Evolutionary conservation across 2,113 vertebrate genomes (phyloP).

Genomic region (Otocyon megalotis): DNA sequence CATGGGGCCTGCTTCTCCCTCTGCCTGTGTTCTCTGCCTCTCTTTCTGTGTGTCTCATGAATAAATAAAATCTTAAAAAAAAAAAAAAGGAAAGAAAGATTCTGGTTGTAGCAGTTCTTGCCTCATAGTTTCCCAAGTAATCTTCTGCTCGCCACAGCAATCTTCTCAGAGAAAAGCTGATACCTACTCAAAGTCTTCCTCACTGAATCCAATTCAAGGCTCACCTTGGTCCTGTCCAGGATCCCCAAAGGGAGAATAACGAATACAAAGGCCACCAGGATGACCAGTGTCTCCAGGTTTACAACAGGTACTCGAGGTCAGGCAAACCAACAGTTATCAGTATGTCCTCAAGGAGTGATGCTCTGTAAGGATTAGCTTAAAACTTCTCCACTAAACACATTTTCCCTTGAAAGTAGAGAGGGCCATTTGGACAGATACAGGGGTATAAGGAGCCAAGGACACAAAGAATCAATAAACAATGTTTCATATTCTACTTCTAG

Average conservation of each 20-base stretch:
- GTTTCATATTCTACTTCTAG: slow-evolving; percentile 83
- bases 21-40: no score
- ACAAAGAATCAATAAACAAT: background rate
- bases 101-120: background rate
- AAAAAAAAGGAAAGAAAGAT: background rate
- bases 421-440: background rate
- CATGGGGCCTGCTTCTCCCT: no score
- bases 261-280: background rate
- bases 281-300: background rate
- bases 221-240: background rate
- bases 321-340: background rate
- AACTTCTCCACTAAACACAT: slow-evolving; percentile 77
- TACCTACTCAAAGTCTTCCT: background rate
- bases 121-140: background rate
- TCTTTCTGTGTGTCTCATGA: no score
- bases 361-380: slow-evolving; percentile 47
- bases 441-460: background rate
- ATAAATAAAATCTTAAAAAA: no score
- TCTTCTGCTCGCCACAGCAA: background rate
- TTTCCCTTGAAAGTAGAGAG: slow-evolving; percentile 74
- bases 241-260: background rate
- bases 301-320: background rate
- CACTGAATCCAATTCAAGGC: background rate
- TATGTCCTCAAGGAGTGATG: slow-evolving; percentile 60
- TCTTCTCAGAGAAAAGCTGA: slow-evolving; percentile 23